Base-by-base conservation (phyloP, 2,797 vertebrate species). In the Selene dorsalis region DNA sequence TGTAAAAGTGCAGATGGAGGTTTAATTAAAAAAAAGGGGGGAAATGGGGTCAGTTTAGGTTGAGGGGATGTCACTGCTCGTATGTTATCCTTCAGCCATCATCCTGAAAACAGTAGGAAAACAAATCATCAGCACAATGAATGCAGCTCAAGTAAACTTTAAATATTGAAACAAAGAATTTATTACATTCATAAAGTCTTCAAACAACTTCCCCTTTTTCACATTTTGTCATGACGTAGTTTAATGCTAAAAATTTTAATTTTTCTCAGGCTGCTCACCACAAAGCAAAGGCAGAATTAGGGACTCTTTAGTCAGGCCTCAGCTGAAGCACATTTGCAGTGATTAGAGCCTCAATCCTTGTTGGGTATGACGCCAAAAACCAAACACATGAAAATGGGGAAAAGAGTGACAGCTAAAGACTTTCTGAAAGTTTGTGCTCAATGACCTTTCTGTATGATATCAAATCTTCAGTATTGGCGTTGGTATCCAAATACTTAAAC, bases 81-180 rank as follows among this genome's bases (percentile, higher is more conserved):
- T 81, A 76, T 39, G 63, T 91, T 87, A 92, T 89, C 91, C 86
- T 83, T 89, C 61, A 63, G 84, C 79, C 83, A 82, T 89, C 75
- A 77, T 89, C 84, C 93, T 94, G 92, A 83, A 91, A 90, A 88
- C 39, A 91, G 58, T 69, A 84, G 66, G 53, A 81, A 48, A 73
- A 80, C 14, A 71, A 48, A 64, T 4, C 1, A 73, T 77, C 59
- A 84, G 58, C 11, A 53, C 18, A 72, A 4, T 56, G 7, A 62
- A 72, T 10, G 26, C 17, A 58, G 41, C 59, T 50, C n/a, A 59
- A 26, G 22, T 56, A 18, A 64, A 73, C 16, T 52, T 61, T 50
- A 32, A 38, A 69, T 24, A 60, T 63, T 24, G 13, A 30, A 45
- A 43, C 5, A 67, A 57, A 55, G 17, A 48, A 6, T 18, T 20